Evolutionary conservation across 2,888 invertebrate species (phyloP).

Genomic region (Drosophila helvetica): DNA sequence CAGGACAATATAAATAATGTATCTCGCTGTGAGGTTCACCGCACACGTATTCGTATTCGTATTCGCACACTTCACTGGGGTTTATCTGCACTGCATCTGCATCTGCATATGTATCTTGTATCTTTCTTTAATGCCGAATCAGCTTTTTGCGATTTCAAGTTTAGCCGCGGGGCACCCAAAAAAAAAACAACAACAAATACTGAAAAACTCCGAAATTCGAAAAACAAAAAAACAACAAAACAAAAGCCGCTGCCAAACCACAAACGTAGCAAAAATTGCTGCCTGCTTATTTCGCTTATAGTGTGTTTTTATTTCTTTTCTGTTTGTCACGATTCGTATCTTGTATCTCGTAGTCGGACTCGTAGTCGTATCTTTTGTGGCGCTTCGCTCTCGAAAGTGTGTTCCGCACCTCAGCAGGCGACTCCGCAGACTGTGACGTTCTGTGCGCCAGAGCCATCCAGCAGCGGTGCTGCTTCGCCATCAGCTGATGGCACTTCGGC

Average conservation of each 20-base stretch:
- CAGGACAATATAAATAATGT: conserved; percentile 82
- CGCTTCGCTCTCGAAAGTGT: conserved; percentile 28
- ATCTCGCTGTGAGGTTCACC: conserved; percentile 64
- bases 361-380: background rate
- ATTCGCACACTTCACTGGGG: conserved; percentile 35
- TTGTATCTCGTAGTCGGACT: conserved; percentile 16
- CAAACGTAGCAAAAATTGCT: conserved; percentile 32
- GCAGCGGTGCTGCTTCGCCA: background rate
- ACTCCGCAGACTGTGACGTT: conserved; percentile 56
- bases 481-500: background rate
- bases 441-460: background rate
- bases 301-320: background rate
- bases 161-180: conserved; percentile 63
- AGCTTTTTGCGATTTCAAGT: conserved; percentile 77
- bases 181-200: conserved; percentile 29
- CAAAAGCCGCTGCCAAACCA: conserved; percentile 54
- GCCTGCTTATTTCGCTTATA: conserved; percentile 15
- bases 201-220: conserved; percentile 13
- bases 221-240: conserved; percentile 48
- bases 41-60: background rate
- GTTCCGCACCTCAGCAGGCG: conserved; percentile 59
- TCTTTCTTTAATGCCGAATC: conserved; percentile 67
- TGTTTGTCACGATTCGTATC: conserved; percentile 23
- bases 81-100: conserved; percentile 46
- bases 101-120: conserved; percentile 45